Base-by-base conservation (phyloP, 2,113 vertebrate species). In the Procapra przewalskii region DNA sequence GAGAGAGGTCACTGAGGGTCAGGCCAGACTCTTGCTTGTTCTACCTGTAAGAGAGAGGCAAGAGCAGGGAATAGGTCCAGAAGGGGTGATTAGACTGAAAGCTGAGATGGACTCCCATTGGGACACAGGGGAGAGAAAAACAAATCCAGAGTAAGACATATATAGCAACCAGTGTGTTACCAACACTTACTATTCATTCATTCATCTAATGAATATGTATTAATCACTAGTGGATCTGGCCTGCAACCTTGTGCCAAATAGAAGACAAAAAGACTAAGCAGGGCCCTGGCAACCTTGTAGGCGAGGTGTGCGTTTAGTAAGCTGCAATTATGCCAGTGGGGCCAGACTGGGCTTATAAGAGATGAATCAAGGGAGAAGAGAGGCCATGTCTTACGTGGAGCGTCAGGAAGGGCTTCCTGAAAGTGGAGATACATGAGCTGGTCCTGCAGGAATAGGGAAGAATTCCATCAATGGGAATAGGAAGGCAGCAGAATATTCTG, bases 121-220 rank as follows among this genome's bases (percentile, higher is more conserved):
- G 50, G 87, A 92, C 31, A 94, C 3, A 45, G 16, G 5, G 14
- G 64, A 75, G 52, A 95, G 54, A 45, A 80, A 90, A 96, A 95
- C 87, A 92, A 96, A 91, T 82, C 59, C 31, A 96, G 55, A 93
- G 23, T 85, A 89, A 94, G 43, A 97, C 31, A 88, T 50, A 90
- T n/a, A n/a, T 23, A 93, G 88, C 91, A 93, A 91, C 50, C 10
- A 33, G 27, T 84, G 23, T 94, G 93, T 95, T 90, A 67, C 33
- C 27, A 67, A 40, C 71, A 93, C 50, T 93, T 96, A 80, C 60
- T 94, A 82, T 96, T 94, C 79, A 93, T 82, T 75, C 84, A 85
- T 52, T 91, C 94, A 87, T 29, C 54, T 59, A 79, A 36, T 89
- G 79, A 91, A 94, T 95, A 97, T 83, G 83, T 96, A 97, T 89